Conservation (phyloP, 2,888 invertebrate species). For the Frankliniella fusca region DNA sequence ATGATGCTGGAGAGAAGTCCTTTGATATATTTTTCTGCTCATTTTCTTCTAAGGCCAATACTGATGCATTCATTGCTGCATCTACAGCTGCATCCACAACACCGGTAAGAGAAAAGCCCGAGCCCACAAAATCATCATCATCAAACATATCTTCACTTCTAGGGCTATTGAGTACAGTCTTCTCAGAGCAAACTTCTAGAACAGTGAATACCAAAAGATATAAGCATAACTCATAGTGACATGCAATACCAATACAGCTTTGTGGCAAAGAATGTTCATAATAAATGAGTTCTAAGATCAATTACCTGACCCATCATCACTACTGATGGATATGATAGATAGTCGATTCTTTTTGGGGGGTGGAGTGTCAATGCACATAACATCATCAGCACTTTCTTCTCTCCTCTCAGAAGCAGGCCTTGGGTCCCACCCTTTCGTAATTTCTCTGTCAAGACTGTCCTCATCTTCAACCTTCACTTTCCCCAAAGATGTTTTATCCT, state of each 20-base stretch:
- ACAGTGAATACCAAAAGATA: background rate
- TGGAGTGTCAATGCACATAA: background rate
- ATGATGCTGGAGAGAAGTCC: background rate
- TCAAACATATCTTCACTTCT: background rate
- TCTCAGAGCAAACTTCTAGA: background rate
- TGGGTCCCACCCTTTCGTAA: background rate
- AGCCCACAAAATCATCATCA: background rate
- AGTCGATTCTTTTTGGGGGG: background rate
- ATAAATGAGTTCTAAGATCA: background rate
- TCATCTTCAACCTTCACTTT: background rate
- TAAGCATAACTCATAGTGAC: background rate
- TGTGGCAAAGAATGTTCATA: background rate
- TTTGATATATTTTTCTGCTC: background rate
- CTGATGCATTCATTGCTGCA: background rate
- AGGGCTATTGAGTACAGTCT: background rate
- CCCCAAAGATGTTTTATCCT: background rate
- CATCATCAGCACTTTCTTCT: background rate
- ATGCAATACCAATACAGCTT: background rate
- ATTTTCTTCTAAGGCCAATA: background rate
- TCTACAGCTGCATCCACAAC: background rate
- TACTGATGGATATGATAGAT: background rate
- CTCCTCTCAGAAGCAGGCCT: background rate
- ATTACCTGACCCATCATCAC: background rate
- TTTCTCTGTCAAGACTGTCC: background rate
- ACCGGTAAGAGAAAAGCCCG: background rate